Percentiles rank a stretch among this genome's conserved stretches.
phyloP scores from a whole-genome alignment of 2,888 invertebrate species.

The Eucriotettix oculatus region DNA sequence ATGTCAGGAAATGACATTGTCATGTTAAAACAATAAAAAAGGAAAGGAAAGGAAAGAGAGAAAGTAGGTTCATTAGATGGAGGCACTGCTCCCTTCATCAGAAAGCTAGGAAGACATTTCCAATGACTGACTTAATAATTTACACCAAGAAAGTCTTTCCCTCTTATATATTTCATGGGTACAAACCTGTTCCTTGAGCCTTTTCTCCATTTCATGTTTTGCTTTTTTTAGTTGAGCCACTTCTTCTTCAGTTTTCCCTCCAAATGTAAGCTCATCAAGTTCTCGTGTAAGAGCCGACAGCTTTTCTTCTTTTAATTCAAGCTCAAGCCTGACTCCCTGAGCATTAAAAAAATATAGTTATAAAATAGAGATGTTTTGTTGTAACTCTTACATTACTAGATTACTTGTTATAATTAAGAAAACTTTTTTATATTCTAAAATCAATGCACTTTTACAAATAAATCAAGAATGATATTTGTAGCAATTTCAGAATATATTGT shows the following conservation, averaged over 20 bases:
- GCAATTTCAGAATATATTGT: not conserved
- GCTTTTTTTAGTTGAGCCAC: conserved; percentile 63
- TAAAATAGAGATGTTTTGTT: not conserved
- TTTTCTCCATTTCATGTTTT: conserved; percentile 74
- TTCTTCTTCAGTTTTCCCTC: conserved; percentile 72
- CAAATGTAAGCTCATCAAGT: conserved; percentile 67
- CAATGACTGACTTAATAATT: too few relatives aligned
- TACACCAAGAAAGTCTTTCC: too few relatives aligned
- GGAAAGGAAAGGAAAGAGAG: too few relatives aligned
- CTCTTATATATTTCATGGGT: too few relatives aligned
- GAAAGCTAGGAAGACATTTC: too few relatives aligned
- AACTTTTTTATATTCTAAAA: not conserved
- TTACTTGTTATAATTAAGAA: not conserved
- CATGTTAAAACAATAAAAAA: too few relatives aligned
- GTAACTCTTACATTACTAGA: not conserved
- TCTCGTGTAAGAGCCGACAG: conserved; percentile 61
- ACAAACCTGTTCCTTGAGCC: conserved; percentile 51
- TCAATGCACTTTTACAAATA: too few relatives aligned
- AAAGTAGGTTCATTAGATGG: too few relatives aligned
- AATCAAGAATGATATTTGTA: too few relatives aligned
- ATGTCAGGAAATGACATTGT: too few relatives aligned
- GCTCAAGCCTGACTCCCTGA: conserved; percentile 70
- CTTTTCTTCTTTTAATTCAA: conserved; percentile 80
- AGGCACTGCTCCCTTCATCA: too few relatives aligned
- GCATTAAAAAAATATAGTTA: not conserved